phyloP scores from a whole-genome alignment of 2,113 vertebrate species.

The Notothenia coriiceps region DNA sequence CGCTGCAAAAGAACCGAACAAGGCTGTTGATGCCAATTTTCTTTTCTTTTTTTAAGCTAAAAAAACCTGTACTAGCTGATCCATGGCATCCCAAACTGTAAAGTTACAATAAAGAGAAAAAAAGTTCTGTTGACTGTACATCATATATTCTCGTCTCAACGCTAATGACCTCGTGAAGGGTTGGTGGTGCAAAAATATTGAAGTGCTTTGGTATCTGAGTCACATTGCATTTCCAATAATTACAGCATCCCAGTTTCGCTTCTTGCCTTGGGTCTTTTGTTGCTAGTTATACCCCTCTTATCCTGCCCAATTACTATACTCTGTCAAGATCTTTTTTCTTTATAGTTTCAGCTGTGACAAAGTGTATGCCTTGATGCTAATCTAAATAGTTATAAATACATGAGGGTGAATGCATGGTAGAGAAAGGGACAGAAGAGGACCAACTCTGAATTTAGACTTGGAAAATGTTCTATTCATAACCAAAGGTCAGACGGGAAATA shows the following conservation, averaged over 20 bases:
- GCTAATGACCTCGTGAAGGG: neutral
- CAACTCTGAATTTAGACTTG: slow-evolving; percentile 46
- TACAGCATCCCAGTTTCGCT: too few relatives aligned
- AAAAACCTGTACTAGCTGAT: neutral
- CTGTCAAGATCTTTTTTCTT: slow-evolving; percentile 27
- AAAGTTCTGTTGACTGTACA: neutral
- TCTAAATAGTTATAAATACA: slow-evolving; percentile 58
- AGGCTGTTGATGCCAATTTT: neutral
- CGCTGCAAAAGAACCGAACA: neutral
- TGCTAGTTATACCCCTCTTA: too few relatives aligned
- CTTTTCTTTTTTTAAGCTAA: neutral
- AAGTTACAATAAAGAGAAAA: neutral
- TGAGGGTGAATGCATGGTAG: slow-evolving; percentile 15
- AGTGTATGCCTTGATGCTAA: slow-evolving; percentile 46
- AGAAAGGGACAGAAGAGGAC: slow-evolving; percentile 39
- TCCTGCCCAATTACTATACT: too few relatives aligned
- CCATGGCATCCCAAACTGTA: neutral
- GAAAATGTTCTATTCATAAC: slow-evolving; percentile 61
- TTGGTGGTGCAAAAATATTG: neutral
- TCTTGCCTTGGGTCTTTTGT: too few relatives aligned
- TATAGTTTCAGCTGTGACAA: slow-evolving; percentile 65
- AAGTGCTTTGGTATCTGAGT: too few relatives aligned
- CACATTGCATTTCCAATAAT: too few relatives aligned
- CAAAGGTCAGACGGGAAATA: slow-evolving; percentile 53
- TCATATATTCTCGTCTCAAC: neutral